Conservation (phyloP, 2,113 vertebrate genomes). For the Pantherophis guttatus region DNA sequence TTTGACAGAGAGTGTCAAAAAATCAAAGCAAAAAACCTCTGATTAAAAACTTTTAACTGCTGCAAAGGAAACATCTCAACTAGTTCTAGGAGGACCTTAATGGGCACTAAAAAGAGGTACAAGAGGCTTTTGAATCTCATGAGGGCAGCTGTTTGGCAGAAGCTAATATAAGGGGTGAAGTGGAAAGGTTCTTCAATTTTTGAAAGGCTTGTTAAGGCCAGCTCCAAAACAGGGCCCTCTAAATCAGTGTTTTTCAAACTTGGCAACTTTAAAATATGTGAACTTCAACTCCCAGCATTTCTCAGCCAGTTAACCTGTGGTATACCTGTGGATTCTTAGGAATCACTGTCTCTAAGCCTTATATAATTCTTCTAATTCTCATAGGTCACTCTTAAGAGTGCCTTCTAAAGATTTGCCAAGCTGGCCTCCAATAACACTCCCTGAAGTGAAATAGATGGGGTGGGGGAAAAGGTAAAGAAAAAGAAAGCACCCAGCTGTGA, state of each 20-base stretch:
- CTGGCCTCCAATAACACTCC: background rate
- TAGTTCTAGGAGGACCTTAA: background rate
- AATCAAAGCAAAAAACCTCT: background rate
- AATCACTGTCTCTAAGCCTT: background rate
- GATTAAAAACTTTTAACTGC: background rate
- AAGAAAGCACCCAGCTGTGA: background rate
- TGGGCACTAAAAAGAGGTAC: background rate
- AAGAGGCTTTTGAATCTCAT: background rate
- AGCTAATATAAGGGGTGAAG: background rate
- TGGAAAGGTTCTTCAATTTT: background rate
- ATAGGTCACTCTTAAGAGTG: background rate
- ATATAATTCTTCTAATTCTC: background rate
- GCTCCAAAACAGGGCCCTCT: background rate
- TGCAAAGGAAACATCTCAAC: background rate
- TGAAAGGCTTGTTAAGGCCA: background rate
- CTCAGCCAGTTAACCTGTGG: background rate
- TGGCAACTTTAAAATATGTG: background rate
- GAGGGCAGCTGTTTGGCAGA: background rate
- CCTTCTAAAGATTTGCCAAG: background rate
- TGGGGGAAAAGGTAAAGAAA: background rate
- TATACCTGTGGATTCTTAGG: background rate
- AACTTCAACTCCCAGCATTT: background rate
- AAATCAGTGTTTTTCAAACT: background rate
- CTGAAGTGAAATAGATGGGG: background rate
- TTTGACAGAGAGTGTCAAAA: background rate